A percentile compares a stretch with the other conserved stretches of the same genome.
These are phyloP conservation scores for Hippocampus abdominalis DNA, from an alignment of 2,113 vertebrate species.

Conservation along the genomic window DNA sequence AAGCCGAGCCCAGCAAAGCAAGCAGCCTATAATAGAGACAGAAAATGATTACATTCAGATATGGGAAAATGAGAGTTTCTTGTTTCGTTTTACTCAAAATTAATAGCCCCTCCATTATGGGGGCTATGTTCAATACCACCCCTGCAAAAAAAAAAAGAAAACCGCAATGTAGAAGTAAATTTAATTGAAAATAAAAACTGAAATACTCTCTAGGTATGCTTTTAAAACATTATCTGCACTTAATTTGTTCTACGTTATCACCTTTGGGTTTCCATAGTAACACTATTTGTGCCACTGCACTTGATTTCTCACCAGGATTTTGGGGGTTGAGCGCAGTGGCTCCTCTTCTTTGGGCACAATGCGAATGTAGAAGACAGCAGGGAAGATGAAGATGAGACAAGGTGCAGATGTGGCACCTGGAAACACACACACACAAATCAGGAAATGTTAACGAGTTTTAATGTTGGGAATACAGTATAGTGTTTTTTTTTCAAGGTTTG, in stretches of 20 bases:
- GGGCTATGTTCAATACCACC: no score
- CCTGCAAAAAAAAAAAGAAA: no score
- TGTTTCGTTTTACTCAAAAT: not conserved
- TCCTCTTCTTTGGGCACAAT: conserved; percentile 94
- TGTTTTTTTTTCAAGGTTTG: no score
- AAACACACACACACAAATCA: not conserved
- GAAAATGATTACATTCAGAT: not conserved
- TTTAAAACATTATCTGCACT: no score
- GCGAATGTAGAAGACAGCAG: conserved; percentile 95
- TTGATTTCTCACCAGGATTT: conserved; percentile 82
- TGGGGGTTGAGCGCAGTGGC: conserved; percentile 81
- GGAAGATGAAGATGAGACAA: conserved; percentile 99
- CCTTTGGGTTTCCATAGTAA: not conserved
- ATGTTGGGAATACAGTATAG: not conserved
- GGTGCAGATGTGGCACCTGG: conserved; percentile 95
- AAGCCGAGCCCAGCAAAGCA: conserved; percentile 89
- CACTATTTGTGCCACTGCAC: not conserved
- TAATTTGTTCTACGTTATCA: no score
- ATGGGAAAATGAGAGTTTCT: not conserved
- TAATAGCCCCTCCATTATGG: not conserved
- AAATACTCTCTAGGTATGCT: no score
- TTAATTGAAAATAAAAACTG: no score
- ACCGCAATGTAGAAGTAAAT: no score
- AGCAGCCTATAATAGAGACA: conserved; percentile 74
- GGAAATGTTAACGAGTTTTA: not conserved